Evolutionary conservation across 2,113 vertebrate species (phyloP), one percentile per base, ranked within the genome.

Genomic region (Euleptes europaea): DNA sequence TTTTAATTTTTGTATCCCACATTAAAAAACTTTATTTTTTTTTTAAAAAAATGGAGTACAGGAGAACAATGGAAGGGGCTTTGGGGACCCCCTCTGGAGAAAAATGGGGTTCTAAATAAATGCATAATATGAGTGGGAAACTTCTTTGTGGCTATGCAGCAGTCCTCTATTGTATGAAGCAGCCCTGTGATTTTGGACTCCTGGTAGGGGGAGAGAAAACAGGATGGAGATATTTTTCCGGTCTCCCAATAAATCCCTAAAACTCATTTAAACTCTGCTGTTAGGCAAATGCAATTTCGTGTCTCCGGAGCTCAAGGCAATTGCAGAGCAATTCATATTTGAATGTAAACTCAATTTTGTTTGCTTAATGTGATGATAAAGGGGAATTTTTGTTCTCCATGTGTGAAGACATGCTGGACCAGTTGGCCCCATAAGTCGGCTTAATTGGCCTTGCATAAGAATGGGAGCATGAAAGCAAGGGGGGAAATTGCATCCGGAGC

Each of bases 241-340:
- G 8, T 28, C 80, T 13, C 75, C 14, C 35, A 67, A 26, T 8
- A 73, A 35, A 10, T 38, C 9, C 5, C 2, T 49, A 57, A 72
- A 67, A 63, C 42, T 80, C 76, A 77, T 80, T 80, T 60, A 76
- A 65, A 14, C n/a, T 85, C 13, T 72, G 80, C 86, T 54, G 23
- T 66, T 17, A 49, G 33, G 54, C 38, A 88, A 82, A 84, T 63
- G 26, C 66, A 23, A 77, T 70, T 21, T 11, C 4, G 47, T 9
- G 35, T 44, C 35, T 35, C 78, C 38, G 81, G 78, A 80, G 78
- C 40, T 63, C n/a, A 74, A 88, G 49, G 3, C n/a, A 51, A 65
- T 42, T 73, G 65, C 15, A 66, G 40, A 88, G 35, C 47, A 90
- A 80, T 67, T 85, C 38, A 33, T 82, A 69, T 80, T 85, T 87